These are phyloP conservation scores for Seira musarum DNA, from an alignment of 2,888 invertebrate species.

Conservation along the genomic window DNA sequence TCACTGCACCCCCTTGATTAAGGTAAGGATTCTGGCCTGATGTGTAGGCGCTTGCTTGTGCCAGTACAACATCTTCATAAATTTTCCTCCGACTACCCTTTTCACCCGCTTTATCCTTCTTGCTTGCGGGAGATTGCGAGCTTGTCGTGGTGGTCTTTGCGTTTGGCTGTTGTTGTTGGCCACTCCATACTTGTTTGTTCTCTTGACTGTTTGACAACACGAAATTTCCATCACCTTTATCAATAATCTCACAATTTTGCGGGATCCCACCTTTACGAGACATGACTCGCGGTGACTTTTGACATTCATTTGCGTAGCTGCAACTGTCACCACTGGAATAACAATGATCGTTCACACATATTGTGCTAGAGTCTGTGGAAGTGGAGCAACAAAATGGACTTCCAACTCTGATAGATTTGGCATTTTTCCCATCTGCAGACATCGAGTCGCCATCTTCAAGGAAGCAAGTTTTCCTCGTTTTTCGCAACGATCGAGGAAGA, in stretches of 20 bases:
- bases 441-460: conserved; percentile 58
- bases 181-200: conserved; percentile 38
- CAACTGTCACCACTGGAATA: conserved; percentile 25
- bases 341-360: conserved; percentile 21
- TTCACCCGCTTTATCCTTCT: conserved; percentile 19
- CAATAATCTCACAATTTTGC: conserved; percentile 42
- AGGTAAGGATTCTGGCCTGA: not conserved
- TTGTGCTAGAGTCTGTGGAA: conserved; percentile 21
- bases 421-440: conserved; percentile 30
- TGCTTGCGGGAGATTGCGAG: conserved; percentile 13
- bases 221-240: conserved; percentile 45
- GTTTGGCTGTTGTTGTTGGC: conserved; percentile 24
- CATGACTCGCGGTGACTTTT: conserved; percentile 47
- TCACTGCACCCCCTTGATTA: not conserved
- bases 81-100: conserved; percentile 58
- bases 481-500: conserved; percentile 67
- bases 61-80: conserved; percentile 59
- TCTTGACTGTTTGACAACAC: conserved; percentile 34
- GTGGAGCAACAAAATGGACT: conserved; percentile 33
- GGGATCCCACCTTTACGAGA: conserved; percentile 19
- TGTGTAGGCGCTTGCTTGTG: conserved; percentile 31
- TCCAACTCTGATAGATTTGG: conserved; percentile 13
- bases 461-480: conserved; percentile 68
- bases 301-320: conserved; percentile 22
- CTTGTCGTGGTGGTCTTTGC: conserved; percentile 10